Evolutionary conservation across 2,888 invertebrate genomes (phyloP), one percentile per base, ranked within the genome.

Genomic region (Drosophila paranaensis): DNA sequence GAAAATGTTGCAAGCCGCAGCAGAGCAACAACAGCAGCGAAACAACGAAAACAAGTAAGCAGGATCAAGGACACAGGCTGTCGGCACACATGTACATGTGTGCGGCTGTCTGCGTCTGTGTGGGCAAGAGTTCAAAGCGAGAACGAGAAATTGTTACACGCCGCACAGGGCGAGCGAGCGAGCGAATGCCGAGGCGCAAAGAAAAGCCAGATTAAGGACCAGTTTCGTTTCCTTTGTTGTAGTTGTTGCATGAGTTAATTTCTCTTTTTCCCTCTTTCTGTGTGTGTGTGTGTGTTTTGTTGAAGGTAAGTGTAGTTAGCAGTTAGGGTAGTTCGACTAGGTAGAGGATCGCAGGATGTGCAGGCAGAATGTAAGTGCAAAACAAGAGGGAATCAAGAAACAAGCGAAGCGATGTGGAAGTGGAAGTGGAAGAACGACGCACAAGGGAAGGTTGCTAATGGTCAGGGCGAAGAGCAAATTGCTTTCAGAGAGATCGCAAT

Each of bases 21-120:
- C 39, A 65, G 43, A 35, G 35, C 54, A 48, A 48, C 3, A 68
- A 48, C 51, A 72, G 20, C 37, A 20, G 20, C 20, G 20, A 20
- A 63, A 55, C 27, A 57, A 40, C 51, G 55, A 57, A 62, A 86
- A 78, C 81, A 76, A 76, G 72, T 78, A 76, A 77, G 82, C 90
- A 91, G 91, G 90, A 91, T 91, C 90, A 90, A 90, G 90, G 91
- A 90, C 91, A 74, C 78, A 61, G 54, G 39, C 54, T 54, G 54
- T 40, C 35, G 25, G n/a, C 65, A 48, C 40, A 60, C 16, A 53
- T 60, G 42, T 45, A 57, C 33, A 14, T 25, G 37, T 42, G 43
- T 25, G 57, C 66, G 62, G 30, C 13, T 33, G 45, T 13, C 43
- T 55, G 27, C 30, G 20, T 30, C 16, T 39, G 37, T 53, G 6